Percentiles rank a stretch among this genome's conserved stretches.
Conservation (phyloP, 2,888 invertebrate genomes). For the Ganaspis brasiliensis region DNA sequence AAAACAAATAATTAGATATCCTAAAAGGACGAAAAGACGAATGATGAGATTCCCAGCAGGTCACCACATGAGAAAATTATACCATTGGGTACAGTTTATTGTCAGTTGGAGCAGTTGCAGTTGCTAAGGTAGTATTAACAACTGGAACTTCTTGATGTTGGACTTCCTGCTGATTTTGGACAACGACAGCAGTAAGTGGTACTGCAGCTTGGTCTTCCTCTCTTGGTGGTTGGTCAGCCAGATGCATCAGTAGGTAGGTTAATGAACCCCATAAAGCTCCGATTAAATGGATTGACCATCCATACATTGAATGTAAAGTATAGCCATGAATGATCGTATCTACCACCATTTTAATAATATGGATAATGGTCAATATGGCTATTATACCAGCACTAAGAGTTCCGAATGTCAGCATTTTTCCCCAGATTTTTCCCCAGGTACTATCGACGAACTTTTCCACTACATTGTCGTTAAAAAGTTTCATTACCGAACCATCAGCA, state of each 20-base stretch:
- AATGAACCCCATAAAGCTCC: constrained; percentile 27
- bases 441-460: background rate
- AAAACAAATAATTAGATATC: too few relatives aligned
- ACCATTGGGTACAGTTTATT: too few relatives aligned
- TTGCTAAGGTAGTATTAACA: too few relatives aligned
- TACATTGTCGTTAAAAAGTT: background rate
- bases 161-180: too few relatives aligned
- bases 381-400: background rate
- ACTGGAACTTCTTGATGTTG: too few relatives aligned
- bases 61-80: too few relatives aligned
- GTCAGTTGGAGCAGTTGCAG: too few relatives aligned
- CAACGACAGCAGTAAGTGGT: too few relatives aligned
- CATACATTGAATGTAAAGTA: background rate
- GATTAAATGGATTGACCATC: constrained; percentile 6
- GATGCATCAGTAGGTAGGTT: constrained; percentile 3
- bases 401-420: background rate
- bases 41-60: too few relatives aligned
- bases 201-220: too few relatives aligned
- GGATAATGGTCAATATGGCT: background rate
- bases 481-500: background rate
- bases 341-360: background rate
- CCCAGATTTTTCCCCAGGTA: background rate
- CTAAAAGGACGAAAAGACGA: too few relatives aligned
- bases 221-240: too few relatives aligned
- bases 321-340: background rate